Conservation (phyloP, 2,113 vertebrate species). For the Ceuthmochares aereus region DNA sequence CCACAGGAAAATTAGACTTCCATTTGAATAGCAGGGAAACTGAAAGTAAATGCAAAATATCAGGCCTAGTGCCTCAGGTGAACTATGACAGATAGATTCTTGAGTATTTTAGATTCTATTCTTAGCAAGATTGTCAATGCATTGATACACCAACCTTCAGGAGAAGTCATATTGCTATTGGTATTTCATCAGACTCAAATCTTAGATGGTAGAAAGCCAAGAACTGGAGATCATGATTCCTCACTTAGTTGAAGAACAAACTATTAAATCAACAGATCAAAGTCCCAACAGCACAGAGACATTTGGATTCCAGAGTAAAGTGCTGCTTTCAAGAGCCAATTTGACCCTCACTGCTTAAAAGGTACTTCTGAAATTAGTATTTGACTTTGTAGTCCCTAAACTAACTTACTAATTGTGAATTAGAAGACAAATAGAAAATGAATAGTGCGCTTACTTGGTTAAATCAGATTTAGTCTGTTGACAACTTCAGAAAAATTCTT, state of each 20-base stretch:
- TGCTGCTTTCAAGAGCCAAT: neutral
- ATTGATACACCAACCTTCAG: slow-evolving; percentile 35
- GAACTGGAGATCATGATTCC: neutral
- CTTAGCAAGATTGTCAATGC: slow-evolving; percentile 42
- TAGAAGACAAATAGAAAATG: neutral
- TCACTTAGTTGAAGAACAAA: neutral
- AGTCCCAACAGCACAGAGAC: neutral
- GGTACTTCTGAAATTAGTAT: neutral
- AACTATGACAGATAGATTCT: neutral
- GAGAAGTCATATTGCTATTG: neutral
- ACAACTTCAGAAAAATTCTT: neutral
- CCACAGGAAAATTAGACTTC: neutral
- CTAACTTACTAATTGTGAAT: neutral
- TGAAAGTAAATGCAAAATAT: slow-evolving; percentile 11
- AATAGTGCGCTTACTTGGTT: neutral
- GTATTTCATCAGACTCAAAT: neutral
- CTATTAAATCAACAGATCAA: neutral
- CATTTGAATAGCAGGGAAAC: neutral
- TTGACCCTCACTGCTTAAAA: neutral
- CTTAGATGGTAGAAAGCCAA: neutral
- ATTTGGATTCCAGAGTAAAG: neutral
- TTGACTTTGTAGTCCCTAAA: neutral
- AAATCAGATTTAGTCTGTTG: neutral
- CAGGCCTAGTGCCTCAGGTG: neutral
- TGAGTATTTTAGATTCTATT: slow-evolving; percentile 24